Evolutionary conservation across 2,113 vertebrate genomes (phyloP).

Genomic region (Onychostruthus taczanowskii): DNA sequence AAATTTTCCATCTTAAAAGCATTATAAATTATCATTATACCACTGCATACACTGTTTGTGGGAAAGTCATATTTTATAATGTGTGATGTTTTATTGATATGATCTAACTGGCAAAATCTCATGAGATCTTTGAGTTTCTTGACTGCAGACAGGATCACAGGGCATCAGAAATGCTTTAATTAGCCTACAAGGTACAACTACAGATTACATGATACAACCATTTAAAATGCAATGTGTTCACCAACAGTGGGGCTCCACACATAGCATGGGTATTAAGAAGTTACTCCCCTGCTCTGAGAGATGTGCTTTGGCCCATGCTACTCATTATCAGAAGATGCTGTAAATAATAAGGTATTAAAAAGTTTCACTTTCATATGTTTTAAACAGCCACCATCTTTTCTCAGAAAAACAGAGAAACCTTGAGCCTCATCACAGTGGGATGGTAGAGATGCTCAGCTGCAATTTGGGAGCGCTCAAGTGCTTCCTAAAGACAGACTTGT

Average conservation of each 20-base stretch:
- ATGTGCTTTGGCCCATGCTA: background rate
- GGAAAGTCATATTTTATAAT: background rate
- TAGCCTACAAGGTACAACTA: no score
- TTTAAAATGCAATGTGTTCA: background rate
- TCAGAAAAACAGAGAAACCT: background rate
- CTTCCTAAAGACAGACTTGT: background rate
- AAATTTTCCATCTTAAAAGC: background rate
- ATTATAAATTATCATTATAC: background rate
- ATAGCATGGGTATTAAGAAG: background rate
- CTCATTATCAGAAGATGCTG: background rate
- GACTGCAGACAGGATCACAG: rapidly evolving
- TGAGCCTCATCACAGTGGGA: background rate
- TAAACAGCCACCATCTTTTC: background rate
- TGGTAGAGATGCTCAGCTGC: background rate
- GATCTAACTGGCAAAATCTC: background rate
- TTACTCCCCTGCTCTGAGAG: background rate
- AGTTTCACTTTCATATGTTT: background rate
- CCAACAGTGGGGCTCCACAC: background rate
- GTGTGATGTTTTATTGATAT: background rate
- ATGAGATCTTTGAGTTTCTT: background rate
- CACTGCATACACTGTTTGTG: background rate
- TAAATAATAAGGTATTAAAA: background rate
- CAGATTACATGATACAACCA: rapidly evolving
- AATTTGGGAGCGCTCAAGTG: background rate
- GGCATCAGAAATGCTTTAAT: background rate